Conservation (phyloP, 2,113 vertebrate genomes). For the Scomber japonicus region DNA sequence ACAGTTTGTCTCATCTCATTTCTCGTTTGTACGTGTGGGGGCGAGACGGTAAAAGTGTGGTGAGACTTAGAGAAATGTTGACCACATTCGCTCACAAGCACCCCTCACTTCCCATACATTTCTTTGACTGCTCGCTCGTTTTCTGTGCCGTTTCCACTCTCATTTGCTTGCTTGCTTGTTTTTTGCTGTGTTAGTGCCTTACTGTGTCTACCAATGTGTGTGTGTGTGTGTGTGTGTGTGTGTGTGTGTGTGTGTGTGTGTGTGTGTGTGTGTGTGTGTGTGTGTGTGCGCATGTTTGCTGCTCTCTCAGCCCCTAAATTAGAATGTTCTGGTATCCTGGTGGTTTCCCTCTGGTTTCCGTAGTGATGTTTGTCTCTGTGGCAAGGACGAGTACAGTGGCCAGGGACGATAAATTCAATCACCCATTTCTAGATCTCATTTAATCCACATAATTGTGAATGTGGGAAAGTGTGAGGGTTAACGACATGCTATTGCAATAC, state of each 20-base stretch:
- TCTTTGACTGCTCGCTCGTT: constrained; percentile 34
- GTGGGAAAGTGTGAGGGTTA: constrained; percentile 38
- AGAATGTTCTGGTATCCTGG: constrained; percentile 77
- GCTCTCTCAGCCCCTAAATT: constrained; percentile 70
- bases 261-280: neutral
- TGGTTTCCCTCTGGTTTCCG: constrained; percentile 79
- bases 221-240: constrained; percentile 7
- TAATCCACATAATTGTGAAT: constrained; percentile 48
- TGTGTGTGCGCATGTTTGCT: constrained; percentile 27
- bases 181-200: constrained; percentile 11
- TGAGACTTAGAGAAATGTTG: constrained; percentile 9
- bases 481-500: constrained; percentile 30
- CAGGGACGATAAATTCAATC: constrained; percentile 54
- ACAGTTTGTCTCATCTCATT: neutral
- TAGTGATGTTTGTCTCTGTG: constrained; percentile 68
- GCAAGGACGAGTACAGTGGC: constrained; percentile 46
- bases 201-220: neutral
- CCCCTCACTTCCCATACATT: neutral
- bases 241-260: neutral
- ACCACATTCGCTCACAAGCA: neutral
- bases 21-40: neutral
- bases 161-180: constrained; percentile 13
- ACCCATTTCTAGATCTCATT: constrained; percentile 50
- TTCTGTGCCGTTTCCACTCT: constrained; percentile 34
- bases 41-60: constrained; percentile 16